Percentiles rank a stretch among this genome's conserved stretches.
phyloP scores from a whole-genome alignment of 2,113 vertebrate species.

The Podarcis muralis region DNA sequence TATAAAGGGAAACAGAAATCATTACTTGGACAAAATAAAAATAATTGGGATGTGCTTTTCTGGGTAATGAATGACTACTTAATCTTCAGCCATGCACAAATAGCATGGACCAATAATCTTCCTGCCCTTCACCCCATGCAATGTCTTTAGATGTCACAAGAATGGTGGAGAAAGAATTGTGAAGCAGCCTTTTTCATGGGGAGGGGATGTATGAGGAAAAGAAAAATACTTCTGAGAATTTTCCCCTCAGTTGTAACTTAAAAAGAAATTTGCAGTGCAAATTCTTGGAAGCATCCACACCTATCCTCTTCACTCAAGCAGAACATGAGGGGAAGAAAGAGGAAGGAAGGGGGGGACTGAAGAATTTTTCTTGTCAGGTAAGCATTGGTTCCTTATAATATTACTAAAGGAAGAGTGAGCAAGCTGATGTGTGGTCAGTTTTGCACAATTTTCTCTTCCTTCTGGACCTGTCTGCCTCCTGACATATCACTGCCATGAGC shows the following conservation, averaged over 20 bases:
- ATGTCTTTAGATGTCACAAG: too few relatives aligned
- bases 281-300: neutral
- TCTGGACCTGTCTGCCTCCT: conserved; percentile 32
- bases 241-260: too few relatives aligned
- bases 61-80: neutral
- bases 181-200: too few relatives aligned
- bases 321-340: too few relatives aligned
- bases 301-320: rapidly evolving
- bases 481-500: neutral
- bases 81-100: too few relatives aligned
- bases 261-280: neutral
- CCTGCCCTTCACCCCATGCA: too few relatives aligned
- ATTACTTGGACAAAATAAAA: neutral
- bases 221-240: too few relatives aligned
- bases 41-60: neutral
- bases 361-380: rapidly evolving
- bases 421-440: rapidly evolving
- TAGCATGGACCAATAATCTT: too few relatives aligned
- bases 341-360: neutral
- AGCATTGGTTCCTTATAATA: neutral
- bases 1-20: neutral
- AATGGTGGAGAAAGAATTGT: too few relatives aligned
- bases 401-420: neutral
- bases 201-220: too few relatives aligned
- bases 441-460: conserved; percentile 17